Base-by-base conservation (phyloP, 2,797 vertebrate species). In the Enteromius argenteus region DNA sequence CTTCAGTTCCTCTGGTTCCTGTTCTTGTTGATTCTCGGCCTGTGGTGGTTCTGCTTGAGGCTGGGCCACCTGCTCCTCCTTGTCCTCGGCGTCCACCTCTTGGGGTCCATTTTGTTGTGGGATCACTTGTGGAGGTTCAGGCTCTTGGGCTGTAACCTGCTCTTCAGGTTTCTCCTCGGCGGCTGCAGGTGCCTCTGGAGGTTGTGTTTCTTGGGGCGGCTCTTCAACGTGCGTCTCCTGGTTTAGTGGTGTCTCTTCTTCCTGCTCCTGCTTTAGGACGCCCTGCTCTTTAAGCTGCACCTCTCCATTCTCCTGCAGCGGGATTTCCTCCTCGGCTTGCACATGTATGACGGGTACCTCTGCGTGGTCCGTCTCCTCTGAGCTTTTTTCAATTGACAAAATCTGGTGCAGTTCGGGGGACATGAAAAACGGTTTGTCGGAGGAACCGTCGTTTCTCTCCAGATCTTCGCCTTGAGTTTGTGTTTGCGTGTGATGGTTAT, bases 381-480 rank as follows among this genome's bases (percentile, higher is more conserved):
- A 3, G 4, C 1, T 81, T 73, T 84, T 76, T 9, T 88, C 37
- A 92, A 96, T 95, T 77, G 95, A 96, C 80, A 99, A 95, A 92
- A 99, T 97, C 84, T 96, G 94, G 13, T 96, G 97, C 87, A 99
- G 96, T 91, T 96, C 95, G 0, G 93, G 95, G 62, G 96, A 97
- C 97, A 99, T 98, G 95, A 96, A 97, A 95, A 97, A 99, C 62
- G 98, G 98, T 90, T 95, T 93, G 84, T 97, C 97, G 2, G 94
- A 90, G 1, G 98, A 98, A 87, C 97, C 97, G 75, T 99, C 96
- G 17, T 99, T 99, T 90, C 97, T 96, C 93, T 99, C 98, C 95
- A 99, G 94, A 88, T 99, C 98, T 94, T 99, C 98, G 76, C 98
- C 97, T 99, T 96, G 91, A 87, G 85, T 30, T 3, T 39, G 49